A percentile compares a stretch with the other conserved stretches of the same genome.
phyloP scores from a whole-genome alignment of 2,797 vertebrate species.

The Sebastiscus tertius region DNA sequence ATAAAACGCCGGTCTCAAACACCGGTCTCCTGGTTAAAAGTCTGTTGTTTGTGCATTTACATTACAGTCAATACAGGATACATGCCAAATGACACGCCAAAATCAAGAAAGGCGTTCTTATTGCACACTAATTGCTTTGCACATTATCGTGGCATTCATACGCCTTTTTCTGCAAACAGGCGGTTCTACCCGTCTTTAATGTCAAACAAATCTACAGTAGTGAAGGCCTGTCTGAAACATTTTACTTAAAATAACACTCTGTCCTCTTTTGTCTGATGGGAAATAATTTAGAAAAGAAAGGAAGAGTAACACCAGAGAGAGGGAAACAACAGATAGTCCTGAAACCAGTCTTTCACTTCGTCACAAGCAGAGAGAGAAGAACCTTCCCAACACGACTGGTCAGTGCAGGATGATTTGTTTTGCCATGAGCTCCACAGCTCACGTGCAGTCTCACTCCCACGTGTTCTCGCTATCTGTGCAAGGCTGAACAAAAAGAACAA shows the following conservation, averaged over 20 bases:
- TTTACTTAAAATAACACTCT: neutral
- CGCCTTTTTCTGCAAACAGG: no score
- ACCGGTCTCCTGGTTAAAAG: no score
- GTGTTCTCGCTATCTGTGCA: constrained; percentile 41
- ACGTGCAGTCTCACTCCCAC: constrained; percentile 56
- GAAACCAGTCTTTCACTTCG: neutral
- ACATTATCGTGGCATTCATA: no score
- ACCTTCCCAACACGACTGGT: neutral
- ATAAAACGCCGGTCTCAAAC: no score
- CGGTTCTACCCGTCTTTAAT: neutral
- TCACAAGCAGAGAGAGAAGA: constrained; percentile 16
- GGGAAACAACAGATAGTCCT: neutral
- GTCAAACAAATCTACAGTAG: neutral
- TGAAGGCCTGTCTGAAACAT: neutral
- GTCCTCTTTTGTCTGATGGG: neutral
- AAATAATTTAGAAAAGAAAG: neutral
- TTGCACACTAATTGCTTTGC: no score
- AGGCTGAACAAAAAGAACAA: constrained; percentile 28
- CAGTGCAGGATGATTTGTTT: constrained; percentile 13
- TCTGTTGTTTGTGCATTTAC: no score
- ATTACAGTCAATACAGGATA: no score
- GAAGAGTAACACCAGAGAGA: neutral
- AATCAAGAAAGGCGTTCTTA: no score
- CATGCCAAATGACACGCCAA: no score
- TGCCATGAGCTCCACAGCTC: constrained; percentile 50